Base-by-base conservation (phyloP, 2,888 invertebrate genomes). In the Brachylomia viminalis region DNA sequence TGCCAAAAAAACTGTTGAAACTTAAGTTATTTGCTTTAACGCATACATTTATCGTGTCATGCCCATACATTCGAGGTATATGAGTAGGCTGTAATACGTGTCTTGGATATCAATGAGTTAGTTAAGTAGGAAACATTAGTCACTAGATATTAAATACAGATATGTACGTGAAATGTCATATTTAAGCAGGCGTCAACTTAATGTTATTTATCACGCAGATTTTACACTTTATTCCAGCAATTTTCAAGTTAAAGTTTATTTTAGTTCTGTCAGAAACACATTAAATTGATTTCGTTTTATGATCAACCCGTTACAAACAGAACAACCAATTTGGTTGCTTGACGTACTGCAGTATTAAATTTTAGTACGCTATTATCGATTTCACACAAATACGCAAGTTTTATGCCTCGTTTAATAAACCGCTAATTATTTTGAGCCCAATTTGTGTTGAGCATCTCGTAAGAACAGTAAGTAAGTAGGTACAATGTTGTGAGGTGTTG, bases 371-470 rank as follows among this genome's bases (percentile, higher is more conserved):
- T 86, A 92, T 93, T 92, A 93, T 91, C 90, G 90, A 92, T 91
- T 90, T 92, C 90, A 91, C 93, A 92, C 91, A 88, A 84, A 86
- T 90, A 85, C 90, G 92, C 84, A 81, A 88, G 78, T 84, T 93
- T 93, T 93, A 93, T 91, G 89, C 90, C 88, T 89, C 79, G 87
- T 92, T 94, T 94, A 93, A 94, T 93, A 92, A 92, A 91, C 88
- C 81, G 93, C 92, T 95, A 94, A 95, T 93, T 92, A 94, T 92
- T 87, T 86, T 83, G 84, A 86, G 77, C 74, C 84, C 87, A 87
- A 87, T 87, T 81, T 78, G 71, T 78, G 75, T 82, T 72, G 65
- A 80, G 85, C 86, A 88, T 87, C 82, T 89, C 88, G 80, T 86
- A 73, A 83, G 66, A 64, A 27, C 45, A 13, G 11, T 71, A 61